These are phyloP conservation scores for Gasterosteus aculeatus DNA, from an alignment of 2,113 vertebrate genomes.

Conservation along the genomic window DNA sequence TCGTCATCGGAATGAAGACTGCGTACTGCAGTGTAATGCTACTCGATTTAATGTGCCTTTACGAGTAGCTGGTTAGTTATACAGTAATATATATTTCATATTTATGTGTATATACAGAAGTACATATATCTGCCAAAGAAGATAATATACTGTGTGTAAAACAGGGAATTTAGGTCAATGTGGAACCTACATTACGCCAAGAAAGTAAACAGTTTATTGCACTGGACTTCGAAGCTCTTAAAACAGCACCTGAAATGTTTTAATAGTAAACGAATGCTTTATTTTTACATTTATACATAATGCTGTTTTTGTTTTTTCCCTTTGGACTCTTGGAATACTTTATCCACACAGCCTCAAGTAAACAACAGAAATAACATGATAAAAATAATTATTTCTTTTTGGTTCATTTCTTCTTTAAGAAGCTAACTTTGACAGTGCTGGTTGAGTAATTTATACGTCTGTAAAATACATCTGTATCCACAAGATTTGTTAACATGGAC, in stretches of 20 bases:
- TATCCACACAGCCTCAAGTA: not conserved
- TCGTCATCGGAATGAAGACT: constrained; percentile 34
- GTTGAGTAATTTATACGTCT: constrained; percentile 38
- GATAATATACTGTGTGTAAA: not conserved
- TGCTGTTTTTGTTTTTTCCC: too few relatives aligned
- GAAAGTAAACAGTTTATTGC: not conserved
- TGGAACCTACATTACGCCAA: not conserved
- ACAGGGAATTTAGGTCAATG: not conserved
- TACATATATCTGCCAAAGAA: not conserved
- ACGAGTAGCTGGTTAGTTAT: not conserved
- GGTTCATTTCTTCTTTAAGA: constrained; percentile 6
- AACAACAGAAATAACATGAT: not conserved
- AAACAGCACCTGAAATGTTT: not conserved
- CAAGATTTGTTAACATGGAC: constrained; percentile 29
- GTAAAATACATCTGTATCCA: not conserved
- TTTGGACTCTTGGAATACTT: too few relatives aligned
- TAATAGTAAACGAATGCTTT: not conserved
- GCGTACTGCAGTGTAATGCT: constrained; percentile 6
- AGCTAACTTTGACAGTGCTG: not conserved
- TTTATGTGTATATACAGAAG: too few relatives aligned
- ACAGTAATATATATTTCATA: too few relatives aligned
- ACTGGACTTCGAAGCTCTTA: not conserved
- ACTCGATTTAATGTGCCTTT: too few relatives aligned
- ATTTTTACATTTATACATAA: not conserved
- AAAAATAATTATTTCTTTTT: not conserved